Evolutionary conservation across 2,888 invertebrate species (phyloP).

Genomic region (Drosophila demipolita): DNA sequence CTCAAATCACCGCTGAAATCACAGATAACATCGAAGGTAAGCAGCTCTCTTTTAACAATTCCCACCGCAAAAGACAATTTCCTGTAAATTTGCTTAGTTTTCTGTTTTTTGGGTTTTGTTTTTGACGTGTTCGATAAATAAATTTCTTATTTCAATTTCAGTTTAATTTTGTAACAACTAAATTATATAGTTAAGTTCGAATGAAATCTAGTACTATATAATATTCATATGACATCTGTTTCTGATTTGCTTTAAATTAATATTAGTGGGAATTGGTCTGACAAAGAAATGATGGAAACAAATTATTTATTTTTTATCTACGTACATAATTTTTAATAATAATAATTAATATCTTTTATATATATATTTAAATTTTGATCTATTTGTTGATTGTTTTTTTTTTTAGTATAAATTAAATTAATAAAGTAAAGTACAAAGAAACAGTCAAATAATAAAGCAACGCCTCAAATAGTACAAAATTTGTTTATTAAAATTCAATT

Average conservation of each 20-base stretch:
- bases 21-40: slow-evolving; percentile 81
- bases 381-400: background rate
- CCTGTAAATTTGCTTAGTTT: slow-evolving; percentile 7
- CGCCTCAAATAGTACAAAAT: too few species aligned
- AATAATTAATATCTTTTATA: background rate
- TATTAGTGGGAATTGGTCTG: background rate
- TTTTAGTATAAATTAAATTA: background rate
- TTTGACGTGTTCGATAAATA: slow-evolving; percentile 29
- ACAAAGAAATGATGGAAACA: background rate
- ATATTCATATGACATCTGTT: background rate
- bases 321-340: background rate
- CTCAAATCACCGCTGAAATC: slow-evolving; percentile 78
- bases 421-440: background rate
- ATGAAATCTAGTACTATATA: background rate
- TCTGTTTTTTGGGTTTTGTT: slow-evolving; percentile 8
- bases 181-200: background rate
- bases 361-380: background rate
- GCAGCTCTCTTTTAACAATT: slow-evolving; percentile 1
- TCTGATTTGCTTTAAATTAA: background rate
- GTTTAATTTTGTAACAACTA: slow-evolving; percentile 1
- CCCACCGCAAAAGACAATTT: background rate
- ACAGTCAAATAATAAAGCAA: background rate
- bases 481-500: too few species aligned
- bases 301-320: background rate
- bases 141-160: background rate